phyloP scores from a whole-genome alignment of 2,113 vertebrate species.

The Ptilonorhynchus violaceus region DNA sequence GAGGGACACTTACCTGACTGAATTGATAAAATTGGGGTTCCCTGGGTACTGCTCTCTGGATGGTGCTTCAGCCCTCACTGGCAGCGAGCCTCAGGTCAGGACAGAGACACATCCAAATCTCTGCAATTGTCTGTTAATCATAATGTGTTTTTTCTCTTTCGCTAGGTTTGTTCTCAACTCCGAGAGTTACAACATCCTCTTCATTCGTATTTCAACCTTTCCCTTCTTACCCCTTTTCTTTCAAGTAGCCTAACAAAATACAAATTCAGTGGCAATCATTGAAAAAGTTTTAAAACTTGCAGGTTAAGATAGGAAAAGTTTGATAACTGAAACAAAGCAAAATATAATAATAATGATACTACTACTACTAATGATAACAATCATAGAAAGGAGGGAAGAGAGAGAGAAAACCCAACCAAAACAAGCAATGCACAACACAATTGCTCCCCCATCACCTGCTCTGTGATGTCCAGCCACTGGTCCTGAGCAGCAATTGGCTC shows the following conservation, averaged over 20 bases:
- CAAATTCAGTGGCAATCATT: neutral
- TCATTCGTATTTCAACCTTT: rapidly evolving
- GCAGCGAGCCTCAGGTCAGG: rapidly evolving
- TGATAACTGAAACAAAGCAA: no score
- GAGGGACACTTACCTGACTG: neutral
- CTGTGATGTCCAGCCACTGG: neutral
- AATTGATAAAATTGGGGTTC: neutral
- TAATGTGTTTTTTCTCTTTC: neutral
- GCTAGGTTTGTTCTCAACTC: rapidly evolving
- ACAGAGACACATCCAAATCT: neutral
- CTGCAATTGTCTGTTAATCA: neutral
- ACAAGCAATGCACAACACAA: no score
- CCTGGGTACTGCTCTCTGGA: neutral
- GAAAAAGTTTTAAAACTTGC: no score
- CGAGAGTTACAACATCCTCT: no score
- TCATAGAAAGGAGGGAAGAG: neutral
- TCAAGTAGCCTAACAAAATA: rapidly evolving
- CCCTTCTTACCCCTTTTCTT: rapidly evolving
- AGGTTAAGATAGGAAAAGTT: no score
- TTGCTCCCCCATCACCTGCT: neutral
- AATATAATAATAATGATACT: no score
- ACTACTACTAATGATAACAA: neutral
- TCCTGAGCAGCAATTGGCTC: neutral
- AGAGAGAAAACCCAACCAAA: neutral
- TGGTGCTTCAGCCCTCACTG: neutral